These are phyloP conservation scores for Ormyrus pomaceus DNA, from an alignment of 2,888 invertebrate species.

Conservation along the genomic window DNA sequence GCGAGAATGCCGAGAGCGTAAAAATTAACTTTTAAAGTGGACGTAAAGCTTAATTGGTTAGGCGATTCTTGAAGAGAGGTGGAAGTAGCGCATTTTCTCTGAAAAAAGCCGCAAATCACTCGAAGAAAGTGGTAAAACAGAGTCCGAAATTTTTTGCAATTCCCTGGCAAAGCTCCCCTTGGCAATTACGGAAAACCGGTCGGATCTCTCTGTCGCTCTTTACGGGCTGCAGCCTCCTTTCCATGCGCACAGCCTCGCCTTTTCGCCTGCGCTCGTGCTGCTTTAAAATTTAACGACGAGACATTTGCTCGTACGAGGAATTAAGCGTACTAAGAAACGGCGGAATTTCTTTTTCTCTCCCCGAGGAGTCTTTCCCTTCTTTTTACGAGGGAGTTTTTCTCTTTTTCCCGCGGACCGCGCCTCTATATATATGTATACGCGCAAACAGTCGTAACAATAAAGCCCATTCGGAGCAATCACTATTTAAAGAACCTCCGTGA, in stretches of 20 bases:
- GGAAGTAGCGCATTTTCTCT: too few species aligned
- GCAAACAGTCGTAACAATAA: conserved; percentile 43
- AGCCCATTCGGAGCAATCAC: conserved; percentile 41
- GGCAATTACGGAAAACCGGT: not conserved
- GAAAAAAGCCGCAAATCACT: too few species aligned
- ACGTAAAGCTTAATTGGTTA: too few species aligned
- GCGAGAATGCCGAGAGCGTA: too few species aligned
- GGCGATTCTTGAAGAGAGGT: too few species aligned
- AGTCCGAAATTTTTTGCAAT: too few species aligned
- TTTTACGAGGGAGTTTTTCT: not conserved
- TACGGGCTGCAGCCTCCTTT: not conserved
- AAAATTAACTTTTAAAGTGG: too few species aligned
- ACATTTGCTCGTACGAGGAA: conserved; percentile 45
- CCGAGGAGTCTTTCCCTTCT: conserved; percentile 30
- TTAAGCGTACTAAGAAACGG: conserved; percentile 27
- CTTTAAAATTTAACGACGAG: conserved; percentile 50
- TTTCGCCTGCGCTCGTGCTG: not conserved
- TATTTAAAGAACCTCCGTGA: conserved; percentile 51
- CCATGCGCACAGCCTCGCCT: not conserved
- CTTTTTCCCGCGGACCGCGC: not conserved
- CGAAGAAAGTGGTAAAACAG: too few species aligned
- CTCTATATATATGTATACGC: not conserved
- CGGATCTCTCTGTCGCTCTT: not conserved
- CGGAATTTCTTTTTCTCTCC: conserved; percentile 26
- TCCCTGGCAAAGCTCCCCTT: too few species aligned